Evolutionary conservation across 2,888 invertebrate species (phyloP).

Genomic region (Tipula helvola): DNA sequence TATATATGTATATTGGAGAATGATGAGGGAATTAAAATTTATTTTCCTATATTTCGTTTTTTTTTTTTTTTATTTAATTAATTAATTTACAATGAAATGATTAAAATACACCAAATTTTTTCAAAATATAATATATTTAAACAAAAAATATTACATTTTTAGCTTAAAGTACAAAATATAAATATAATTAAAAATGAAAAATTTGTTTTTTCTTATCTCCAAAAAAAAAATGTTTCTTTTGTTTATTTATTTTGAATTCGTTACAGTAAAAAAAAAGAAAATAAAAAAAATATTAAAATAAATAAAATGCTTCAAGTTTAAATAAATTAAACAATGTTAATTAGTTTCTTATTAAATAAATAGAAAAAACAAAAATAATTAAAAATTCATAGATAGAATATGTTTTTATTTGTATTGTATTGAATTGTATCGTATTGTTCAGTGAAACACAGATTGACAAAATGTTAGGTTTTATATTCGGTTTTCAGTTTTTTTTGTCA

Average conservation of each 20-base stretch:
- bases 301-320: neutral
- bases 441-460: neutral
- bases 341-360: neutral
- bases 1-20: neutral
- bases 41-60: neutral
- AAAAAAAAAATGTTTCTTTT: neutral
- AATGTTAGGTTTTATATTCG: neutral
- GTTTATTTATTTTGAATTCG: neutral
- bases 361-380: neutral
- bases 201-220: neutral
- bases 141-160: neutral
- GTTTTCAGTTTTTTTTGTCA: neutral
- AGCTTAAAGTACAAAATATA: neutral
- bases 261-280: neutral
- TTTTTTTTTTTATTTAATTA: neutral
- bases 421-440: neutral
- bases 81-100: neutral
- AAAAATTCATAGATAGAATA: neutral
- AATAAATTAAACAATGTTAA: slow-evolving; percentile 4
- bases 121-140: neutral
- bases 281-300: neutral
- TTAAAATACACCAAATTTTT: neutral
- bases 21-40: neutral
- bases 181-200: neutral
- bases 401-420: neutral